phyloP scores from a whole-genome alignment of 2,113 vertebrate species.

The Embiotoca jacksoni region DNA sequence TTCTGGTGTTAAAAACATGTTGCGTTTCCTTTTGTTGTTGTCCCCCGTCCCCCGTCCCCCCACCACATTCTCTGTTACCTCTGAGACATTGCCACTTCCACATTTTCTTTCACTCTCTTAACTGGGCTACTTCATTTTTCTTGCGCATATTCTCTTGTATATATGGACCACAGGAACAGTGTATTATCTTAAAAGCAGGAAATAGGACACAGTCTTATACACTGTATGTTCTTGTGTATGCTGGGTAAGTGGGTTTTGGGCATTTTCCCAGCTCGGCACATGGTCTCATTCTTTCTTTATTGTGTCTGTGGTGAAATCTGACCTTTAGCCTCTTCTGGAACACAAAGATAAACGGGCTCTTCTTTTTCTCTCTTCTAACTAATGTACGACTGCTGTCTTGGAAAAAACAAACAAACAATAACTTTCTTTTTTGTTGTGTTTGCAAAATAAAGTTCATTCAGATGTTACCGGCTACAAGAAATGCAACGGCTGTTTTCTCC shows the following conservation, averaged over 20 bases:
- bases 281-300: neutral
- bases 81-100: neutral
- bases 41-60: neutral
- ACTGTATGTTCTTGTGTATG: conserved; percentile 4
- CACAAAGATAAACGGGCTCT: neutral
- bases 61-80: neutral
- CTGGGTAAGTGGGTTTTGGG: neutral
- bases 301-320: neutral
- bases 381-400: conserved; percentile 34
- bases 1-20: neutral
- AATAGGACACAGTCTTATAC: neutral
- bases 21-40: neutral
- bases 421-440: conserved; percentile 20
- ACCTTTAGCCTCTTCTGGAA: conserved; percentile 3
- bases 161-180: neutral
- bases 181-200: neutral
- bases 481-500: neutral
- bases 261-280: conserved; percentile 6
- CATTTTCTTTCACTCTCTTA: neutral
- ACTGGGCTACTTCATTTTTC: neutral
- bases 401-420: neutral
- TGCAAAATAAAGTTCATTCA: conserved; percentile 60
- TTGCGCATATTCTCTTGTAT: neutral
- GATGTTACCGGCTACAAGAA: conserved; percentile 19
- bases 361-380: conserved; percentile 11